These are phyloP conservation scores for Polypedilum pembai DNA, from an alignment of 1,140 invertebrate genomes.

Conservation along the genomic window DNA sequence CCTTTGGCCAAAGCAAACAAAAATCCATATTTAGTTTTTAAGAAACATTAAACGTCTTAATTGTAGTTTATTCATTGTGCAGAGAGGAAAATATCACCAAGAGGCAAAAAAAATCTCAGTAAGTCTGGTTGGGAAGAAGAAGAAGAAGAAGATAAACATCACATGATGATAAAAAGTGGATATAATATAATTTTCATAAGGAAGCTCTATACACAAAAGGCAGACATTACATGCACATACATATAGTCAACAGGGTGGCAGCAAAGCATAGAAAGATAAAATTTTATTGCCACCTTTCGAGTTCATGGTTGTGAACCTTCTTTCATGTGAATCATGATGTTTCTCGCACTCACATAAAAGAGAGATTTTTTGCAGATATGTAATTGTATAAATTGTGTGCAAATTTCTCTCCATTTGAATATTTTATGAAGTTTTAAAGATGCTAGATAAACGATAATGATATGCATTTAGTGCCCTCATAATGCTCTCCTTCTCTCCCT, in stretches of 20 bases:
- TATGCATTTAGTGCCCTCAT: slow-evolving; percentile 10
- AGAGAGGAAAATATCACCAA: background rate
- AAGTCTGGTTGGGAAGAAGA: too few species aligned
- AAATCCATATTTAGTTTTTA: background rate
- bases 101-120: background rate
- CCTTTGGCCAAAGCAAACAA: slow-evolving; percentile 7
- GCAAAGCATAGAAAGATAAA: background rate
- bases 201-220: background rate
- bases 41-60: slow-evolving; percentile 13
- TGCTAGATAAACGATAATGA: background rate
- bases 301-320: background rate
- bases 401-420: slow-evolving; percentile 18
- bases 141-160: background rate
- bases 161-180: slow-evolving; percentile 18
- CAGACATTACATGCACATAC: background rate
- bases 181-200: slow-evolving; percentile 14
- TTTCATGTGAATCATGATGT: background rate
- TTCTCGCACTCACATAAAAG: slow-evolving; percentile 2
- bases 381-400: slow-evolving; percentile 18
- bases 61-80: slow-evolving; percentile 6
- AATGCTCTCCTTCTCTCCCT: background rate
- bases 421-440: slow-evolving; percentile 1
- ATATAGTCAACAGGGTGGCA: background rate
- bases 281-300: slow-evolving; percentile 9
- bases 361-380: background rate